These are phyloP conservation scores for Drosophila bocqueti DNA, from an alignment of 1,140 invertebrate species.

Conservation along the genomic window DNA sequence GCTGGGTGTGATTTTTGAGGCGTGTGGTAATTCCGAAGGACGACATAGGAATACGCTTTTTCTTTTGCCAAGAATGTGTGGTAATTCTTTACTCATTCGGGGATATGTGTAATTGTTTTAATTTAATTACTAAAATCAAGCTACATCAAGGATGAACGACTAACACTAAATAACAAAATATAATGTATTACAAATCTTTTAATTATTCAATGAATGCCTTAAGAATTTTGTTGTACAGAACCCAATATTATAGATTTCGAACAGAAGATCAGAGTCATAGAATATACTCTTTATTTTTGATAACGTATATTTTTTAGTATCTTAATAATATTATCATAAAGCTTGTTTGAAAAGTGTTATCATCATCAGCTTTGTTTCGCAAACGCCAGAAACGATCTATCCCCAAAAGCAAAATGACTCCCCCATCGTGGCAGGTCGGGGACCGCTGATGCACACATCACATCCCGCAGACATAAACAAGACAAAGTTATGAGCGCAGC, in stretches of 20 bases:
- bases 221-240: background rate
- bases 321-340: background rate
- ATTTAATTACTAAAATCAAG: background rate
- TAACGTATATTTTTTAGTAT: background rate
- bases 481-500: conserved; percentile 71
- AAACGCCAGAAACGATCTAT: conserved; percentile 19
- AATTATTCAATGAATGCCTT: background rate
- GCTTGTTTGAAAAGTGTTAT: background rate
- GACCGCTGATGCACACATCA: conserved; percentile 55
- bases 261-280: background rate
- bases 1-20: conserved; percentile 33
- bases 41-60: conserved; percentile 53
- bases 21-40: conserved; percentile 51
- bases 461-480: conserved; percentile 77
- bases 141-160: too few species aligned
- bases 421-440: conserved; percentile 19
- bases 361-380: conserved; percentile 2
- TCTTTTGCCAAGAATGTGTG: conserved; percentile 10
- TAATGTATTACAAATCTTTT: background rate
- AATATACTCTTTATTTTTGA: background rate
- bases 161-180: background rate
- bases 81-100: conserved; percentile 26
- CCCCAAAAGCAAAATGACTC: conserved; percentile 26
- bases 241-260: background rate
- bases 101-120: background rate